phyloP scores from a whole-genome alignment of 1,140 invertebrate genomes.

The Rhopalosiphum maidis region DNA sequence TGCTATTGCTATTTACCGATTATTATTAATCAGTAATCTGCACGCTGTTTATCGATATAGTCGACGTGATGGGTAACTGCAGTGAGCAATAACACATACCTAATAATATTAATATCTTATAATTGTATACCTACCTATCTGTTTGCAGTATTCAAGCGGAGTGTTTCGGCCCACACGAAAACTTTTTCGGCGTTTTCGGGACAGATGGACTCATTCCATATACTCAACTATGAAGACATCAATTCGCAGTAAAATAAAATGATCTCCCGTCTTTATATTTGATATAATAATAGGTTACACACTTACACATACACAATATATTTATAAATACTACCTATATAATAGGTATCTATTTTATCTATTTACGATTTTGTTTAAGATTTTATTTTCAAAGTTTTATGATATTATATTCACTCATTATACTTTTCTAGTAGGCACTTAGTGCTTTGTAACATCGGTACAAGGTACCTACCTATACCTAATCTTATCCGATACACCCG shows the following conservation, averaged over 20 bases:
- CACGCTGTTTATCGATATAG: not conserved
- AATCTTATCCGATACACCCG: not conserved
- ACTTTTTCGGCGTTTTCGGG: constrained; percentile 25
- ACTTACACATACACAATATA: not conserved
- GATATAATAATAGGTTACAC: constrained; percentile 1
- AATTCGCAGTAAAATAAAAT: not conserved
- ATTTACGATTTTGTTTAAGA: constrained; percentile 5
- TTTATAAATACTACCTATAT: not conserved
- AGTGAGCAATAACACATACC: not conserved
- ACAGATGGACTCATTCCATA: not conserved
- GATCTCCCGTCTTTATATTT: not conserved
- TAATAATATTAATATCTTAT: no score
- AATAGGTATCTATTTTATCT: not conserved
- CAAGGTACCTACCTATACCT: not conserved
- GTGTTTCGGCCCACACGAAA: not conserved
- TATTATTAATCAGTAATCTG: not conserved
- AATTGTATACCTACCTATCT: not conserved
- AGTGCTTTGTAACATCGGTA: not conserved
- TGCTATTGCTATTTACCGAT: not conserved
- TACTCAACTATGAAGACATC: constrained; percentile 46
- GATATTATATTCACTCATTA: not conserved
- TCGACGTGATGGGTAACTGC: not conserved
- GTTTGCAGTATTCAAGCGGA: constrained; percentile 34
- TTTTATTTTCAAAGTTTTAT: not conserved
- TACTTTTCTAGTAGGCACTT: not conserved